Conservation (phyloP, 2,888 invertebrate genomes). For the Minunthozetes semirufus region DNA sequence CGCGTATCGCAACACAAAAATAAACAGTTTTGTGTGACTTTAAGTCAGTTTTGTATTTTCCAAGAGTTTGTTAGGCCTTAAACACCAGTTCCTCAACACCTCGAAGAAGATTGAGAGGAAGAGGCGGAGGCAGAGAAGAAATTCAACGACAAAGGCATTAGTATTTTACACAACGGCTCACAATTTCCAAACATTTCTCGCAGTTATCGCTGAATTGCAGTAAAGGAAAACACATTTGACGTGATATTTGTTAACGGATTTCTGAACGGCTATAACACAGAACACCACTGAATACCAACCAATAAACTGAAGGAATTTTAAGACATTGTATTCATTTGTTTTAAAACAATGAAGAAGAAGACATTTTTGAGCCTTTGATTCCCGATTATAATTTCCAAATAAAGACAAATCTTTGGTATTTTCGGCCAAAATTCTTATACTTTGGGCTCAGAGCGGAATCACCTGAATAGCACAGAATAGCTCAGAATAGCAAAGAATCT, state of each 20-base stretch:
- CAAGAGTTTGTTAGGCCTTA: too few relatives aligned
- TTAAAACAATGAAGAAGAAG: neutral
- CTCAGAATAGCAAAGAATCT: too few relatives aligned
- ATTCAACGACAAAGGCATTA: constrained; percentile 21
- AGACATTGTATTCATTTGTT: neutral
- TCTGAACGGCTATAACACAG: neutral
- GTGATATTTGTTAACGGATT: constrained; percentile 28
- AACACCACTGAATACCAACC: constrained; percentile 12
- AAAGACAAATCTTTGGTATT: too few relatives aligned
- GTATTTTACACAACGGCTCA: constrained; percentile 21
- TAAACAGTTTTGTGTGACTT: neutral
- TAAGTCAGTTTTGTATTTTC: neutral
- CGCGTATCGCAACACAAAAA: neutral
- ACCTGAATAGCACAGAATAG: too few relatives aligned
- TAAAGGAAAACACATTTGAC: constrained; percentile 8
- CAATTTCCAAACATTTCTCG: constrained; percentile 1
- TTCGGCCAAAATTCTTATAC: too few relatives aligned
- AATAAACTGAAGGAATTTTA: neutral
- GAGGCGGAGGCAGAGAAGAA: neutral
- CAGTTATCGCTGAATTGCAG: constrained; percentile 32
- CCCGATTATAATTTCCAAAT: too few relatives aligned
- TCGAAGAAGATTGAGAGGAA: too few relatives aligned
- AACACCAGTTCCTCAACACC: too few relatives aligned
- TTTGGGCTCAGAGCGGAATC: too few relatives aligned
- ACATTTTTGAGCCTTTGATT: neutral